Base-by-base conservation (phyloP, 1,140 invertebrate genomes). In the Globodera rostochiensis region DNA sequence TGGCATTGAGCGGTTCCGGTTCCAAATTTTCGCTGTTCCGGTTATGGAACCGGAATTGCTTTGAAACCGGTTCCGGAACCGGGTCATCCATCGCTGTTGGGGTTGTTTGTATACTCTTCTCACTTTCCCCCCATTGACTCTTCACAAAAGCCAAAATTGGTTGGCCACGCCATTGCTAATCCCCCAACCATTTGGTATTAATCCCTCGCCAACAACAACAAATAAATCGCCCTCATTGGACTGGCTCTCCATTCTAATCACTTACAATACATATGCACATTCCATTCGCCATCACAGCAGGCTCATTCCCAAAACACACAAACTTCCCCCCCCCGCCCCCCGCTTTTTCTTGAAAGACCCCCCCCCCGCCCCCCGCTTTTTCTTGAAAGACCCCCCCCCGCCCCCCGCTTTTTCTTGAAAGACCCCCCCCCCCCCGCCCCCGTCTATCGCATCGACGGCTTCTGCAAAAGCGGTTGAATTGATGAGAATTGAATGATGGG, bases 211-310 rank as follows among this genome's bases (percentile, higher is more conserved):
- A n/a, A 74, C 15, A 74, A 74, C 74, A 50, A 19, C 74, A 36
- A n/a, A 77, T 21, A 21, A 50, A 13, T 45, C 64, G 50, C 47
- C 74, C 70, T 50, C 25, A 50, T 36, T 36, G 36, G 36, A 1
- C 1, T 36, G 36, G 36, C 36, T 36, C 36, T 36, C 36, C 36
- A 36, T 36, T 36, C 47, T 50, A 50, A 64, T 64, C 53, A 15
- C 9, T 53, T 60, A 77, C 74, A 77, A 71, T 36, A 36, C 36
- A 36, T 76, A 67, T 53, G n/a, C 75, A 67, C 77, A 19, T 21
- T 78, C 45, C 70, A 21, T 36, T 50, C 64, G 64, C 21, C 77
- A 57, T 46, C 64, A 46, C 64, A 47, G 45, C 45, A 69, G 64
- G 45, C 69, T 50, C 76, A 78, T 78, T 69, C 46, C 53, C 21